Evolutionary conservation across 2,113 vertebrate genomes (phyloP).

Genomic region (Mesocricetus auratus): DNA sequence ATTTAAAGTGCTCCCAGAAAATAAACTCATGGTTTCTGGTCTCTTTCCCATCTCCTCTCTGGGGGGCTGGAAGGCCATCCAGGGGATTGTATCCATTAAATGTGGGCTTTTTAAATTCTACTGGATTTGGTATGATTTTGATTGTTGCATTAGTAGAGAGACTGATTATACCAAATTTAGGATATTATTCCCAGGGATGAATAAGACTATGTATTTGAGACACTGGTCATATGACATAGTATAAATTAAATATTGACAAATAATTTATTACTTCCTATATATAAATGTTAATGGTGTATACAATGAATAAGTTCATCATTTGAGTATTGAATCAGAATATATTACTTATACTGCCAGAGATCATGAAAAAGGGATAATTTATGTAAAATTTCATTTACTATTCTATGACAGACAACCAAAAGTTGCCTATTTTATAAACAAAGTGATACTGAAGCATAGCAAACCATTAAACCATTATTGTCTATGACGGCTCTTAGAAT

Average conservation of each 20-base stretch:
- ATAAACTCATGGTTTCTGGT: too few relatives aligned
- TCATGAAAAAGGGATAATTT: not conserved
- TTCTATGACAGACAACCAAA: not conserved
- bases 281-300: not conserved
- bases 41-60: too few relatives aligned
- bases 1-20: too few relatives aligned
- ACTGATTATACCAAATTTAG: not conserved
- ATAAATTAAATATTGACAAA: not conserved
- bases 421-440: not conserved
- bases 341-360: not conserved
- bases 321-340: not conserved
- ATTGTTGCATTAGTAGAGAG: too few relatives aligned
- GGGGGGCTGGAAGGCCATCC: too few relatives aligned
- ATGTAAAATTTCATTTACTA: not conserved
- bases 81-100: too few relatives aligned
- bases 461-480: not conserved
- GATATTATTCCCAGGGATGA: not conserved
- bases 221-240: not conserved
- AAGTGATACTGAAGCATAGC: not conserved
- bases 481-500: not conserved
- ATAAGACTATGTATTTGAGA: not conserved
- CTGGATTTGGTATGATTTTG: too few relatives aligned
- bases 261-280: not conserved
- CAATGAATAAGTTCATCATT: not conserved
- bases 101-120: too few relatives aligned